phyloP scores from a whole-genome alignment of 2,113 vertebrate species.

The Triplophysa dalaica region DNA sequence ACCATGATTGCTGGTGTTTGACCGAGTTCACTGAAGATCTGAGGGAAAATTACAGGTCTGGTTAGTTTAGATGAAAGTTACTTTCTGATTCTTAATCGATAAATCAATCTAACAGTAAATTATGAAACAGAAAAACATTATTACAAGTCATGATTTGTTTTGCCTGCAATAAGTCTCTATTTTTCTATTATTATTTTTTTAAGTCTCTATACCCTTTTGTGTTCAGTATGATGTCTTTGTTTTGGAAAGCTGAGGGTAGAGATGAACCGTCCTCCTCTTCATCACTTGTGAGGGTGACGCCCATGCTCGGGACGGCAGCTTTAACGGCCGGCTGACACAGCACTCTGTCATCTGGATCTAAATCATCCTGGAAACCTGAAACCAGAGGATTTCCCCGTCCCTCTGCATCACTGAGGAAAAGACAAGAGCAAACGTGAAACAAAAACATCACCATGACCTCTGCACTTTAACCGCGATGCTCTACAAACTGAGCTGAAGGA shows the following conservation, averaged over 20 bases:
- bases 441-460: background rate
- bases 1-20: conserved; percentile 56
- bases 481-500: background rate
- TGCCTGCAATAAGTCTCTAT: background rate
- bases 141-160: no score
- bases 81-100: no score
- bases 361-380: conserved; percentile 80
- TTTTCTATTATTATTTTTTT: no score
- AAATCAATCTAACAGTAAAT: no score
- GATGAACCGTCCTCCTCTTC: conserved; percentile 68
- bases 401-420: conserved; percentile 73
- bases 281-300: conserved; percentile 73
- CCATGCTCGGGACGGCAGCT: conserved; percentile 64
- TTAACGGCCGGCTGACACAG: conserved; percentile 25
- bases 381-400: conserved; percentile 77
- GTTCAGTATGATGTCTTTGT: conserved; percentile 38
- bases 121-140: no score
- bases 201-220: no score
- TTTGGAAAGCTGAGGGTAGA: background rate
- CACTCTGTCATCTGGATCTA: conserved; percentile 77
- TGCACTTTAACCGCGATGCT: no score
- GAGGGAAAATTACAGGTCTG: background rate
- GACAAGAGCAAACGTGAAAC: background rate
- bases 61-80: background rate
- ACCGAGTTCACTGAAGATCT: conserved; percentile 69